These are phyloP conservation scores for Rhinolophus sinicus DNA, from an alignment of 2,113 vertebrate genomes.

Conservation along the genomic window DNA sequence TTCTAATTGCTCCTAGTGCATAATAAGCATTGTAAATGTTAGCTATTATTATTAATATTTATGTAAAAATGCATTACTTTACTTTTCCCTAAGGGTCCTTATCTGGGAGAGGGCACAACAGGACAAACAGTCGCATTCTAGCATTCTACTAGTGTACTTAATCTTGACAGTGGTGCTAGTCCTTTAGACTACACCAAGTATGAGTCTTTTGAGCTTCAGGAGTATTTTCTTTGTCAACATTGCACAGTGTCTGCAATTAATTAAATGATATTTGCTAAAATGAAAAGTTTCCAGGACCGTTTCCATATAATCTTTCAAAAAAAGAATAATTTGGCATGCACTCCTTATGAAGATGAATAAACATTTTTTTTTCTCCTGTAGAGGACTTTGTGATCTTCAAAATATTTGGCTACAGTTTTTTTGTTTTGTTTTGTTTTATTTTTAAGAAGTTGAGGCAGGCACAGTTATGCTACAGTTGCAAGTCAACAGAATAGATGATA, in stretches of 20 bases:
- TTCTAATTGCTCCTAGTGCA: background rate
- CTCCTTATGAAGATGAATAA: conserved; percentile 33
- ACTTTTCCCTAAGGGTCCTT: background rate
- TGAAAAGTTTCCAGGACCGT: conserved; percentile 30
- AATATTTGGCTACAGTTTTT: background rate
- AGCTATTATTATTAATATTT: background rate
- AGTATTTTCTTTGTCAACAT: conserved; percentile 57
- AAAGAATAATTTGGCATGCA: conserved; percentile 5
- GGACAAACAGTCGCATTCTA: conserved; percentile 42
- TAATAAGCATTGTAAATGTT: background rate
- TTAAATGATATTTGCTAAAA: conserved; percentile 65
- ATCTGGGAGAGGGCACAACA: background rate
- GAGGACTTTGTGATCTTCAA: conserved; percentile 61
- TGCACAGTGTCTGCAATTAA: conserved; percentile 61
- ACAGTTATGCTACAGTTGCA: background rate
- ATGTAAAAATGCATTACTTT: background rate
- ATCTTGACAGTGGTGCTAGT: conserved; percentile 11
- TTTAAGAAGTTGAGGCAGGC: conserved; percentile 22
- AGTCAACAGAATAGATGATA: background rate
- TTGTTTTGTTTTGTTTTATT: background rate
- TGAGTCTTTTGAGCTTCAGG: conserved; percentile 26
- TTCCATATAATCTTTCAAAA: conserved; percentile 1
- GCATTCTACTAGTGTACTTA: background rate
- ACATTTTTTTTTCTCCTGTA: background rate
- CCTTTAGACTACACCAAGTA: conserved; percentile 41